Percentiles rank a stretch among this genome's conserved stretches.
Conservation (phyloP, 23 tunicate species). For the Oikopleura dioica region DNA sequence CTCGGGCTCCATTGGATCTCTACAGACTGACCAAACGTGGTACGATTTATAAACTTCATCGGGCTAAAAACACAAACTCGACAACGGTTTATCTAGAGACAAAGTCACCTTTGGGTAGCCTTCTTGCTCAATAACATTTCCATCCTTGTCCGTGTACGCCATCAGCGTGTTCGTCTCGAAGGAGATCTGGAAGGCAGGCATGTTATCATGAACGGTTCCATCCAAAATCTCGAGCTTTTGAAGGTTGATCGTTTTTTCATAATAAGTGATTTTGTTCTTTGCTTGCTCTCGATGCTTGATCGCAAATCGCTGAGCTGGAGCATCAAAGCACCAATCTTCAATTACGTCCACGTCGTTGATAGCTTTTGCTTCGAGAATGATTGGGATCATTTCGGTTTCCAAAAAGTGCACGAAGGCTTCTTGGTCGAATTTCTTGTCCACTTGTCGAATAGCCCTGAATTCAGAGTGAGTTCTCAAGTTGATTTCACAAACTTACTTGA, state of each 20-base stretch:
- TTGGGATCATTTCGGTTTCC: neutral
- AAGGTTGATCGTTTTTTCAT: neutral
- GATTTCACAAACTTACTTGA: constrained; percentile 7
- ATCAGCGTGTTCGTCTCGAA: neutral
- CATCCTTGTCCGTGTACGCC: constrained; percentile 7
- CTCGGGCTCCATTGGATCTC: constrained; percentile 12
- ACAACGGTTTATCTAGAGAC: too few relatives aligned
- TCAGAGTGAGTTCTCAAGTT: too few relatives aligned
- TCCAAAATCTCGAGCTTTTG: neutral
- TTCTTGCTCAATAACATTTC: neutral
- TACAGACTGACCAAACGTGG: neutral
- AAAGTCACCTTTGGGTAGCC: neutral
- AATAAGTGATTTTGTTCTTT: neutral
- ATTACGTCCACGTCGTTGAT: neutral
- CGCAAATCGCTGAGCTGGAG: neutral
- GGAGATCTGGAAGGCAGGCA: neutral
- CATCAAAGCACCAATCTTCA: neutral
- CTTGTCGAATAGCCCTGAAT: neutral
- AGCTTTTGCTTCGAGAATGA: neutral
- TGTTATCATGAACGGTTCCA: neutral
- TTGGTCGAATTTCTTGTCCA: neutral
- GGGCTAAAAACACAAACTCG: constrained; percentile 12
- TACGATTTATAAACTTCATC: constrained; percentile 8
- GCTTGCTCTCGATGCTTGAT: neutral
- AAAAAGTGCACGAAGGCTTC: neutral